Evolutionary conservation across 2,888 invertebrate genomes (phyloP), one percentile per base, ranked within the genome.

Genomic region (Thereva unica): DNA sequence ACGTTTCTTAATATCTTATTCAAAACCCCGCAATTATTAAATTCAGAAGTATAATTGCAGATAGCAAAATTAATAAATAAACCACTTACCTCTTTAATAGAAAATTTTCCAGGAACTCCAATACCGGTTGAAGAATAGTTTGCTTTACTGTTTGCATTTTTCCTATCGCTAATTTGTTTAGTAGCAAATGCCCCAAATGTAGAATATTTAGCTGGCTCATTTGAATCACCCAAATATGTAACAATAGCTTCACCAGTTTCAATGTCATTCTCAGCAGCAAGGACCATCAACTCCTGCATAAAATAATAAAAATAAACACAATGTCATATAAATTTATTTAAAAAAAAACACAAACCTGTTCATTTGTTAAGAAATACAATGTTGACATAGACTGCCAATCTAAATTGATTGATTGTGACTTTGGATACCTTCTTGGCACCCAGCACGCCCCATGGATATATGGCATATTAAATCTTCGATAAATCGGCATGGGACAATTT

Each of bases 361-460:
- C 80, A 1, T 84, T 81, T 73, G 85, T 85, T 56, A 89, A 80
- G 73, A 88, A 86, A 74, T 83, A 86, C 8, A 89, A 78, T 68
- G 85, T 85, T 0, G 87, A 86, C 67, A 84, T 82, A 69, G 84
- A 81, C 74, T 86, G 85, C 89, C 89, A 89, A 66, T 82, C 78
- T 56, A 82, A 74, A 68, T 79, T 78, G 7, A 83, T 78, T 41
- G 81, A 82, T 42, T 79, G 77, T 57, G 80, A 78, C 66, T 80
- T 82, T 56, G 82, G 78, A 74, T 83, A 82, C 23, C 76, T 75
- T n/a, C 78, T 72, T 2, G 88, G 88, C 57, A 86, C 78, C 81
- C 89, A 88, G 45, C 82, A 78, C 8, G 86, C 83, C 5, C 84
- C 82, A 57, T 80, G 73, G 47, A 82, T 76, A 64, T 79, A 78